Evolutionary conservation across 2,113 vertebrate genomes (phyloP).

Genomic region (Apeltes quadracus): DNA sequence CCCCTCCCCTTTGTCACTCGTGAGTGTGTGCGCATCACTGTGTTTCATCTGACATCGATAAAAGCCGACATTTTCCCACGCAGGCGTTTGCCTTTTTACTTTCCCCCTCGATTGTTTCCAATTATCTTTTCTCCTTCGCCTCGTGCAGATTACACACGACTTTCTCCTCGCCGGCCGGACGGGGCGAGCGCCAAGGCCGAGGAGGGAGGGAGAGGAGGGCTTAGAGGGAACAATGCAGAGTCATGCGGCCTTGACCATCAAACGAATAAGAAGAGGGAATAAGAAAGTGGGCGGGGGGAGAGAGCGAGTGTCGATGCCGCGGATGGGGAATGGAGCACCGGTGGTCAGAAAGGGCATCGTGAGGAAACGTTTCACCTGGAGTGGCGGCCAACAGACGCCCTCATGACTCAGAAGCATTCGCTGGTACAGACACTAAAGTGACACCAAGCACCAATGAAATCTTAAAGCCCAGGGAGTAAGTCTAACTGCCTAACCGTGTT

Average conservation of each 20-base stretch:
- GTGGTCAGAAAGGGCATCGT: no score
- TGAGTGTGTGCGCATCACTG: conserved; percentile 47
- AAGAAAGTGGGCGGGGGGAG: background rate
- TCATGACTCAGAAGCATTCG: conserved; percentile 1
- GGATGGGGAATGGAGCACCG: no score
- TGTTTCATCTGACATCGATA: conserved; percentile 51
- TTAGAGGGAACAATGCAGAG: conserved; percentile 14
- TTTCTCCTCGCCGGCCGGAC: conserved; percentile 40
- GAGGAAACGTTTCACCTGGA: conserved; percentile 24
- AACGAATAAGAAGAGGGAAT: background rate
- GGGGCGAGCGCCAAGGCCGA: conserved; percentile 8
- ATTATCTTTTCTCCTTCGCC: conserved; percentile 65
- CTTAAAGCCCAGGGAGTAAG: background rate
- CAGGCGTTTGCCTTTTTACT: conserved; percentile 51
- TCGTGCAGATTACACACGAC: conserved; percentile 55
- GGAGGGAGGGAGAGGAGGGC: conserved; percentile 20
- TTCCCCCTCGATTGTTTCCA: conserved; percentile 61
- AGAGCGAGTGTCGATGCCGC: background rate
- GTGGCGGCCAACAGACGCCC: conserved; percentile 24
- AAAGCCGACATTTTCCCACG: conserved; percentile 53
- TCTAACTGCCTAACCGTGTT: background rate
- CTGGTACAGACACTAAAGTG: background rate
- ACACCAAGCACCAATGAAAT: background rate
- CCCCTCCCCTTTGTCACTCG: no score
- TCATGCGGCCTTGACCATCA: conserved; percentile 10